These are phyloP conservation scores for Tetragnatha montana DNA, from an alignment of 2,888 invertebrate species.

Conservation along the genomic window DNA sequence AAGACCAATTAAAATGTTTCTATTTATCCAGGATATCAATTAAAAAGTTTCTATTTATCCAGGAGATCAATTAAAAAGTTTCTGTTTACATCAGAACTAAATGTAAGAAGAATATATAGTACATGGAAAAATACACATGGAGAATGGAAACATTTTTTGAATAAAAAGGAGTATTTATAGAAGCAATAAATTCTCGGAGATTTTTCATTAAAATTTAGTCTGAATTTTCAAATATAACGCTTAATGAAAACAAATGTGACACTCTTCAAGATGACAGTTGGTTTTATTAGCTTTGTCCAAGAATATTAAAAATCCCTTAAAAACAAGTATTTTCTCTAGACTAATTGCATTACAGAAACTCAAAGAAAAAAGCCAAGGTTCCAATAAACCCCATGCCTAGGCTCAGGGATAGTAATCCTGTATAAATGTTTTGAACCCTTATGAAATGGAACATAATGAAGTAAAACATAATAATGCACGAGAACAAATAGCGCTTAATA, in stretches of 20 bases:
- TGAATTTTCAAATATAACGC: background rate
- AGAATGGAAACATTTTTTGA: too few relatives aligned
- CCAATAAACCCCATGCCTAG: background rate
- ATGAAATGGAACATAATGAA: constrained; percentile 26
- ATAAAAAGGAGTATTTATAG: too few relatives aligned
- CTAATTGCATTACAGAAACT: constrained; percentile 27
- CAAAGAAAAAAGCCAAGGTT: background rate
- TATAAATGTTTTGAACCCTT: constrained; percentile 14
- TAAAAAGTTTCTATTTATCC: too few relatives aligned
- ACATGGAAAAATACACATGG: too few relatives aligned
- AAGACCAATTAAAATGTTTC: too few relatives aligned
- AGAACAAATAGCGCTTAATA: constrained; percentile 43
- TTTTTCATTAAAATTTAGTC: too few relatives aligned
- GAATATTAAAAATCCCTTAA: background rate
- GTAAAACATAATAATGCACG: constrained; percentile 24
- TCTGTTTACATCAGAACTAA: too few relatives aligned
- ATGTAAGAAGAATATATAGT: too few relatives aligned
- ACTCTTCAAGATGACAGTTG: background rate
- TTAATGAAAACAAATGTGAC: background rate
- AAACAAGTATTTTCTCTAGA: background rate
- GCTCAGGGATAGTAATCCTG: constrained; percentile 10
- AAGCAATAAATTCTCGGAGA: too few relatives aligned
- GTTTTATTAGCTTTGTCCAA: background rate
- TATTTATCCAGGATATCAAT: too few relatives aligned
- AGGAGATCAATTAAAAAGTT: too few relatives aligned